Conservation (phyloP, 1,140 invertebrate genomes). For the Parasteatoda tepidariorum region DNA sequence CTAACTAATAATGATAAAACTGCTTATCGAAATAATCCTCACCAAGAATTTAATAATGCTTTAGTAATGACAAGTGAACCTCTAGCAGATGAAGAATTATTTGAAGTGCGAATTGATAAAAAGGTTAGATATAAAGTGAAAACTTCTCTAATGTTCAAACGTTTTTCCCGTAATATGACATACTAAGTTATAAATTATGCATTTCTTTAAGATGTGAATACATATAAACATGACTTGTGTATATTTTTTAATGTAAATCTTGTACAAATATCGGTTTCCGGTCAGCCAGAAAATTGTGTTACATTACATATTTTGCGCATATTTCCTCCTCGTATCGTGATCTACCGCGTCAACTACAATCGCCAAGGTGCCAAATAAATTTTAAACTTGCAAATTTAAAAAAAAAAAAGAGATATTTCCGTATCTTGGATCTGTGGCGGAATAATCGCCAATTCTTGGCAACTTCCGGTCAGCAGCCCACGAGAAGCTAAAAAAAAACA, state of each 20-base stretch:
- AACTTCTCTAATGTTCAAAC: background rate
- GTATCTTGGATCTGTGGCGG: too few species aligned
- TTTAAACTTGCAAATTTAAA: too few species aligned
- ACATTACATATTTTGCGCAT: too few species aligned
- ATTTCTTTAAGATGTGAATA: background rate
- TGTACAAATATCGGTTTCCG: background rate
- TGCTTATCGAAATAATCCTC: conserved; percentile 78
- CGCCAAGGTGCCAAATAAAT: too few species aligned
- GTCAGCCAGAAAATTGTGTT: too few species aligned
- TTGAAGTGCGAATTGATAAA: conserved; percentile 92
- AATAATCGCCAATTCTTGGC: too few species aligned
- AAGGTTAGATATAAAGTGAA: conserved; percentile 70
- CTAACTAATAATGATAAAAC: conserved; percentile 85
- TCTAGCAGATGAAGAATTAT: conserved; percentile 81
- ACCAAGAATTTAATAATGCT: conserved; percentile 95
- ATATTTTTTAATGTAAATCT: background rate
- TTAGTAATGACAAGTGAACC: conserved; percentile 91
- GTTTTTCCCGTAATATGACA: background rate
- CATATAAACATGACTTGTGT: background rate
- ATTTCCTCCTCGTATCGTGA: too few species aligned
- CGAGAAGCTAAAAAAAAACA: too few species aligned
- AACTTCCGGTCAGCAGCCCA: too few species aligned
- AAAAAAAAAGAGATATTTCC: too few species aligned
- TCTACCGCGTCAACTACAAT: too few species aligned
- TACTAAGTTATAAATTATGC: background rate